Base-by-base conservation (phyloP, 2,113 vertebrate species). In the Eupsittula cactorum region DNA sequence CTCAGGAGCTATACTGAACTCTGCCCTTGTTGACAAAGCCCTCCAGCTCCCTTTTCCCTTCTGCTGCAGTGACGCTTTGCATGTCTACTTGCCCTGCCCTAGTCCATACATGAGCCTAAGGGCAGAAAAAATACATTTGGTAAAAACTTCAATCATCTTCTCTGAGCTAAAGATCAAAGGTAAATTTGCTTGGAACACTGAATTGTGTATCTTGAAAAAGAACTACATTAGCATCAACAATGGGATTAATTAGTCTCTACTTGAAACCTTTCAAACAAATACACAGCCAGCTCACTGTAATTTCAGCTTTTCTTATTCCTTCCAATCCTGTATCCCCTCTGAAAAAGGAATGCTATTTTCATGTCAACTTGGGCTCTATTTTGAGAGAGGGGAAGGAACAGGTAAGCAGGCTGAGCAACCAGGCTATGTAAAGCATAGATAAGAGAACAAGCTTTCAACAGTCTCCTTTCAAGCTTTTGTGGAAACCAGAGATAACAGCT, bases 241-340 rank as follows among this genome's bases (percentile, higher is more conserved):
- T 92, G 97, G 97, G 97, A 98, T 97, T 97, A 97, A 98, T 98
- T 98, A 98, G 93, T 67, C 82, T 92, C 69, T 62, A 52, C 55
- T 59, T 78, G 91, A 85, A 95, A 55, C 77, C 41, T 85, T 93
- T 97, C 91, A 90, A 84, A 93, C 69, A 91, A 95, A 83, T 3
- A 37, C 23, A 20, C 49, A 91, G 59, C 33, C 78, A 47, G 64
- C 15, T 74, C 35, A 25, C 57, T 25, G 42, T 35, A 19, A 79
- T 63, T 60, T 35, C 73, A 76, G 49, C 16, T 68, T 87, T 79
- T 50, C 84, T 64, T 77, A 4, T 88, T 95, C 27, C 59, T 80
- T 44, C 31, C 50, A 47, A 1, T 35, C 49, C 41, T 49, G 47
- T 53, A 33, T 6, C 35, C 44, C 7, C 20, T 68, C 67, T 46